A percentile compares a stretch with the other conserved stretches of the same genome.
These are phyloP conservation scores for Sylvietta virens DNA, from an alignment of 2,113 vertebrate genomes.

Conservation along the genomic window DNA sequence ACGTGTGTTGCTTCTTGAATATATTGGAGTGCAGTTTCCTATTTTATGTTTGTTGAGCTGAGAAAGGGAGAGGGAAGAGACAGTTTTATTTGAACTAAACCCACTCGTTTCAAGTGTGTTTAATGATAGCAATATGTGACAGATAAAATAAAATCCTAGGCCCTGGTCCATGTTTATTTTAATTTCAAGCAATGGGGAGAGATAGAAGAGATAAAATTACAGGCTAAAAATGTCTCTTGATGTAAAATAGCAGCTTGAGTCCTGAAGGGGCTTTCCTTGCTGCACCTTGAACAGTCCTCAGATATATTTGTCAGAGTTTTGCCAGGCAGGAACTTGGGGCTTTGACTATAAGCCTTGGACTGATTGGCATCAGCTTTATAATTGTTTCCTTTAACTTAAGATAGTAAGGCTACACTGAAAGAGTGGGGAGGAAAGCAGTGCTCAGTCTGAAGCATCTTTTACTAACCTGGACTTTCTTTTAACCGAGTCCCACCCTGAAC, in stretches of 20 bases:
- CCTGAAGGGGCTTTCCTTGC: not conserved
- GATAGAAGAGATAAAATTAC: conserved; percentile 41
- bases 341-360: not conserved
- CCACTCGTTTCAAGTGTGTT: conserved; percentile 70
- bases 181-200: conserved; percentile 48
- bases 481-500: not conserved
- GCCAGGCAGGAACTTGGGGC: not conserved
- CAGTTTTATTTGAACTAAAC: conserved; percentile 74
- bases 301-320: not conserved
- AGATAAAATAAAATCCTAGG: conserved; percentile 72
- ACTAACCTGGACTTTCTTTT: not conserved
- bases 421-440: not conserved
- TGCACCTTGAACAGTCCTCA: not conserved
- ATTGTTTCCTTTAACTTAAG: not conserved
- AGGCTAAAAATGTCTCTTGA: conserved; percentile 29
- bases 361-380: not conserved
- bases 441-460: not conserved
- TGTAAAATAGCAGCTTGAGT: conserved; percentile 3
- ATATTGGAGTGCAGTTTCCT: conserved; percentile 49
- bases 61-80: conserved; percentile 45
- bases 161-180: conserved; percentile 71
- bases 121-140: conserved; percentile 74
- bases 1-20: conserved; percentile 55
- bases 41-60: conserved; percentile 61
- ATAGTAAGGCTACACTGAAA: not conserved